Evolutionary conservation across 1,140 invertebrate genomes (phyloP).

Genomic region (Drosophila sp.): DNA sequence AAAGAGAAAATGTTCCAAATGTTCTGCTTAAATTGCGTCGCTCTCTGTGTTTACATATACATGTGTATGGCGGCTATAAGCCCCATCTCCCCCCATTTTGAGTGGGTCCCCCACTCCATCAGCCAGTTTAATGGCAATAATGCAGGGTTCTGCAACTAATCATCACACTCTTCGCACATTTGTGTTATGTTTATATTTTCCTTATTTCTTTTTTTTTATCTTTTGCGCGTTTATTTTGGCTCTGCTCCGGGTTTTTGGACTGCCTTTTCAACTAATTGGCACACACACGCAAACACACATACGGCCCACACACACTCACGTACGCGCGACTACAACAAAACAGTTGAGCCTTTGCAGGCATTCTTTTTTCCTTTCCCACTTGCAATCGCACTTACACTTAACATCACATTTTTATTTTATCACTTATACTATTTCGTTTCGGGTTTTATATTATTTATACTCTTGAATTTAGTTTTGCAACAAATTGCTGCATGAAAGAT

Average conservation of each 20-base stretch:
- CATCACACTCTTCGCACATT: constrained; percentile 6
- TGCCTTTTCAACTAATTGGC: constrained; percentile 52
- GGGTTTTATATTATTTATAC: constrained; percentile 7
- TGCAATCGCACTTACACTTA: constrained; percentile 46
- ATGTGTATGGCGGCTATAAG: constrained; percentile 1
- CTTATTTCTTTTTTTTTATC: constrained; percentile 53
- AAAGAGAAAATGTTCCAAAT: constrained; percentile 49
- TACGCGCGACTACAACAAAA: constrained; percentile 31
- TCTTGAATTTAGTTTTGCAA: constrained; percentile 37
- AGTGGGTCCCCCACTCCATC: not conserved
- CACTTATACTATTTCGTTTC: constrained; percentile 46
- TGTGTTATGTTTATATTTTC: constrained; percentile 43
- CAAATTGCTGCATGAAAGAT: constrained; percentile 50
- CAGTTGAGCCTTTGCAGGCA: constrained; percentile 27
- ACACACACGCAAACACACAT: constrained; percentile 16
- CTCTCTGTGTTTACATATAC: constrained; percentile 41
- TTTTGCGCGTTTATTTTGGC: constrained; percentile 60
- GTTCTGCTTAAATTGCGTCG: constrained; percentile 34
- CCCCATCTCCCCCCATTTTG: not conserved
- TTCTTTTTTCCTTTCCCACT: constrained; percentile 20
- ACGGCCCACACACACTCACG: constrained; percentile 17
- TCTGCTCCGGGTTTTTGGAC: constrained; percentile 34
- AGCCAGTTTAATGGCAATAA: not conserved
- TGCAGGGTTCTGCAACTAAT: constrained; percentile 14
- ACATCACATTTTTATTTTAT: constrained; percentile 74